Percentiles rank a stretch among this genome's conserved stretches.
Conservation (phyloP, 2,888 invertebrate species). For the Chaetogeoica ovagalla region DNA sequence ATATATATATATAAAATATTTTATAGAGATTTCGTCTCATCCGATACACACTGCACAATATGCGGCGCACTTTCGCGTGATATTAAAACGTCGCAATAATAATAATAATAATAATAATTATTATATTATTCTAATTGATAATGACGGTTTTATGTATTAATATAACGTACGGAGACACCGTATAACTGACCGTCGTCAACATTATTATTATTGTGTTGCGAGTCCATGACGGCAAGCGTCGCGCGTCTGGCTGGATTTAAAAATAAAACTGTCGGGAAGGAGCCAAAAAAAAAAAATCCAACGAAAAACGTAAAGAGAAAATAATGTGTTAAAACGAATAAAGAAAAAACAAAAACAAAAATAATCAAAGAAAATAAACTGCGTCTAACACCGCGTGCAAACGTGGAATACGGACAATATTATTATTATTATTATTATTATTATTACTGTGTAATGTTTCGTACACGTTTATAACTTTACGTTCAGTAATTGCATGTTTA, state of each 20-base stretch:
- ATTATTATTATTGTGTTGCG: constrained; percentile 32
- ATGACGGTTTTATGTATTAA: constrained; percentile 33
- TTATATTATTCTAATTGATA: constrained; percentile 36
- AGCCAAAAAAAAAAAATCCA: constrained; percentile 32
- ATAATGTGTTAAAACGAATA: not conserved
- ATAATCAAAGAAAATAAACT: constrained; percentile 19
- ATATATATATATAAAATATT: too few species aligned
- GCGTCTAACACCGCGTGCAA: constrained; percentile 21
- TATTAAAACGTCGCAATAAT: constrained; percentile 11
- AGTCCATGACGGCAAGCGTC: not conserved
- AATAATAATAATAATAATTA: too few species aligned
- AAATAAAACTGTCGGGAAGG: constrained; percentile 33
- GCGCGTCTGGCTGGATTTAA: constrained; percentile 44
- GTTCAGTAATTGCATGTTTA: not conserved
- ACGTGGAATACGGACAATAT: constrained; percentile 7
- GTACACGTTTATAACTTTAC: constrained; percentile 9
- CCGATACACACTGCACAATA: not conserved
- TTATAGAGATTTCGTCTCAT: too few species aligned
- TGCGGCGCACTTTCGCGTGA: not conserved
- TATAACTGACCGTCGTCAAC: constrained; percentile 50
- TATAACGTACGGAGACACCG: not conserved
- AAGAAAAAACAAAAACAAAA: not conserved
- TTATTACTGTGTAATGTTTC: constrained; percentile 9
- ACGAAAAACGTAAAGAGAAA: constrained; percentile 1
- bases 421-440: too few species aligned